phyloP scores from a whole-genome alignment of 2,888 invertebrate species.

The Cinara cedri region DNA sequence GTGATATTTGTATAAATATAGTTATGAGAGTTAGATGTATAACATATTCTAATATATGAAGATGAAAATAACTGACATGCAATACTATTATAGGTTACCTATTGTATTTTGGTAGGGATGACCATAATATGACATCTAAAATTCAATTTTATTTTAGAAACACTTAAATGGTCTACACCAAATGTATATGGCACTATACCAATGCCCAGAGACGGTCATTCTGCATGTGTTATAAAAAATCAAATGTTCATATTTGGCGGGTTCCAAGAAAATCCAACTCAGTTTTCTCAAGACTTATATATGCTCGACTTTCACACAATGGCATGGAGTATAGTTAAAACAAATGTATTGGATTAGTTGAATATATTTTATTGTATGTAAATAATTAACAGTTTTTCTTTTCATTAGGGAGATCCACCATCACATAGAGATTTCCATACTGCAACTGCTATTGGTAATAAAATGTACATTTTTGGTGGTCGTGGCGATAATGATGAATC shows the following conservation, averaged over 20 bases:
- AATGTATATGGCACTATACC: constrained; percentile 74
- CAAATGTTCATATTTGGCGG: constrained; percentile 91
- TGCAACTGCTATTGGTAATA: constrained; percentile 75
- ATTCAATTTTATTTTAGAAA: constrained; percentile 63
- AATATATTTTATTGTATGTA: background rate
- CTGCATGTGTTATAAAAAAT: constrained; percentile 79
- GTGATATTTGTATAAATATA: too few species aligned
- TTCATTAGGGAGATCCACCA: constrained; percentile 65
- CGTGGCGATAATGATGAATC: constrained; percentile 76
- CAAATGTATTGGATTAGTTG: background rate
- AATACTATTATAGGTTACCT: too few species aligned
- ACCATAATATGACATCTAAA: too few species aligned
- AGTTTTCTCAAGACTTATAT: constrained; percentile 81
- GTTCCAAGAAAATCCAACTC: constrained; percentile 81
- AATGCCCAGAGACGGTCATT: constrained; percentile 87
- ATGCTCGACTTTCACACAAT: constrained; percentile 69
- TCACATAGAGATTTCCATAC: constrained; percentile 86
- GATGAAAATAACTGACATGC: too few species aligned
- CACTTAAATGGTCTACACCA: constrained; percentile 73
- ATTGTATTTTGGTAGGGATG: too few species aligned
- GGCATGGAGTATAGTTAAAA: constrained; percentile 28
- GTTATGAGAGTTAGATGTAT: too few species aligned
- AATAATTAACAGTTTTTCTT: background rate
- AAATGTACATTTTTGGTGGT: constrained; percentile 91
- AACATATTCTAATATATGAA: too few species aligned